Evolutionary conservation across 2,797 vertebrate species (phyloP).

Genomic region (Thamnophis elegans): DNA sequence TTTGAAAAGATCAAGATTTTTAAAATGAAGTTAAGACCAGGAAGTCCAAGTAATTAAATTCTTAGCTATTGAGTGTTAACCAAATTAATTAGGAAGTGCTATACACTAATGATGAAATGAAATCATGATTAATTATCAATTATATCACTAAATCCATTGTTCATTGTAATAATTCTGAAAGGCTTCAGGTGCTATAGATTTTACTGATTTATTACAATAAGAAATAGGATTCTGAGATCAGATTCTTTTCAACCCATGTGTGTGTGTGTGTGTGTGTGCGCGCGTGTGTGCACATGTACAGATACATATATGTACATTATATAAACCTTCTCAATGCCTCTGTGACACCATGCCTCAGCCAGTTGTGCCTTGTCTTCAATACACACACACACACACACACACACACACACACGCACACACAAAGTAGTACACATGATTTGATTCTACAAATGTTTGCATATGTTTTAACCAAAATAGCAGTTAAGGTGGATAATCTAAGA

Average conservation of each 20-base stretch:
- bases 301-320: too few species aligned
- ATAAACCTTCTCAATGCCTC: too few species aligned
- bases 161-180: constrained; percentile 38
- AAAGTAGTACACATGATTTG: neutral
- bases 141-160: constrained; percentile 56
- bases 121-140: constrained; percentile 61
- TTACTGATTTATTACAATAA: constrained; percentile 32
- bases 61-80: constrained; percentile 58
- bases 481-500: neutral
- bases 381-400: too few species aligned
- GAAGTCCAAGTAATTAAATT: constrained; percentile 59
- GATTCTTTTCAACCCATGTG: neutral
- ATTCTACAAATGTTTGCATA: neutral
- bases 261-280: too few species aligned
- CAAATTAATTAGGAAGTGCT: constrained; percentile 62
- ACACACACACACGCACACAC: too few species aligned
- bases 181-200: constrained; percentile 46
- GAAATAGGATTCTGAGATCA: neutral
- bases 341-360: neutral
- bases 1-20: constrained; percentile 51
- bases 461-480: neutral
- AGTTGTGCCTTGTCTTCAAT: neutral
- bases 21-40: constrained; percentile 51
- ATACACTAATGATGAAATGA: constrained; percentile 61
- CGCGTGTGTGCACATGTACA: too few species aligned